Evolutionary conservation across 2,888 invertebrate genomes (phyloP).

Genomic region (Lithophane semibrunnea): DNA sequence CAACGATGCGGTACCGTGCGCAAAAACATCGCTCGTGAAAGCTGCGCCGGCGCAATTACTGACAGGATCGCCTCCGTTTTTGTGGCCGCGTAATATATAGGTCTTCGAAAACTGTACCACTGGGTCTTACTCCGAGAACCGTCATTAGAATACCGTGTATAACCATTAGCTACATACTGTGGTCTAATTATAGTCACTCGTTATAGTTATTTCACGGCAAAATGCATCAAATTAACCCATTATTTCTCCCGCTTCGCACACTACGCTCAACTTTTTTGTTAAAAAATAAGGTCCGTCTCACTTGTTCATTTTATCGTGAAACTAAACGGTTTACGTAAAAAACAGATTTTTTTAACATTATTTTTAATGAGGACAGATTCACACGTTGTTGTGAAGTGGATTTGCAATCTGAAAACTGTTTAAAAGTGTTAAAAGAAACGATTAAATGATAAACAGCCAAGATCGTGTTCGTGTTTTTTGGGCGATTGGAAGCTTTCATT

Average conservation of each 20-base stretch:
- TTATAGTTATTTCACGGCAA: slow-evolving; percentile 68
- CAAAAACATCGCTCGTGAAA: slow-evolving; percentile 59
- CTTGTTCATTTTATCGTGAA: slow-evolving; percentile 56
- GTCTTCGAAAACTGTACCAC: slow-evolving; percentile 62
- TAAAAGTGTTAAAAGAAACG: slow-evolving; percentile 13
- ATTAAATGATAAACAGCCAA: slow-evolving; percentile 7
- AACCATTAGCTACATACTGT: slow-evolving; percentile 65
- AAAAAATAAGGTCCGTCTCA: slow-evolving; percentile 51
- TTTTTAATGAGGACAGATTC: slow-evolving; percentile 59
- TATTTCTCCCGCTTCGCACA: slow-evolving; percentile 63
- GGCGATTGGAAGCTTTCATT: slow-evolving; percentile 10
- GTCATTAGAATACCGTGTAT: slow-evolving; percentile 69
- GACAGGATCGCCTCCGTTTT: slow-evolving; percentile 58
- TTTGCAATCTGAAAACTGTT: slow-evolving; percentile 33
- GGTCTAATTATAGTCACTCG: slow-evolving; percentile 67
- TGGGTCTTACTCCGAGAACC: slow-evolving; percentile 53
- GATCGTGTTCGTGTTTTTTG: slow-evolving; percentile 1
- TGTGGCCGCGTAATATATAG: slow-evolving; percentile 60
- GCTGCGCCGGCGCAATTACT: slow-evolving; percentile 56
- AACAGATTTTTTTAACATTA: slow-evolving; percentile 46
- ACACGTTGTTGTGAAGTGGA: slow-evolving; percentile 47
- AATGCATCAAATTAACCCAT: slow-evolving; percentile 73
- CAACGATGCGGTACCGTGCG: slow-evolving; percentile 51
- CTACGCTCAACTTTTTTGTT: slow-evolving; percentile 38
- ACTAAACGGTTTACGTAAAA: slow-evolving; percentile 54